These are phyloP conservation scores for Altica lythri DNA, from an alignment of 2,888 invertebrate genomes.

Conservation along the genomic window DNA sequence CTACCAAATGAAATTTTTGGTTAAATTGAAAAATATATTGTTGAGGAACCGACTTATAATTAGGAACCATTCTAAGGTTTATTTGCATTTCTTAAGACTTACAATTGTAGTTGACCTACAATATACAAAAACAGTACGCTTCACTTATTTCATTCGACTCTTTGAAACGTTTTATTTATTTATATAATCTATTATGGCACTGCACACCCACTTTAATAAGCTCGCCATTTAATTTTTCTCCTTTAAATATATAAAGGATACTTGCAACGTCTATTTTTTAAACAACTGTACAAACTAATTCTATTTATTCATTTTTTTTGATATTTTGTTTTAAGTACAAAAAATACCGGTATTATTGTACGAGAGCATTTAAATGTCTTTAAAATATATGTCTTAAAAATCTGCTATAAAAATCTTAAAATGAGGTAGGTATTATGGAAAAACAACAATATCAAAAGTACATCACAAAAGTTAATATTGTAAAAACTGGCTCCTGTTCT, in stretches of 20 bases:
- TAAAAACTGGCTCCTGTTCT: slow-evolving; percentile 20
- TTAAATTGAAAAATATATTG: slow-evolving; percentile 47
- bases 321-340: slow-evolving; percentile 50
- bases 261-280: slow-evolving; percentile 41
- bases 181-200: slow-evolving; percentile 54
- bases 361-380: slow-evolving; percentile 43
- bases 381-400: slow-evolving; percentile 34
- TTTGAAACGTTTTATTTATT: slow-evolving; percentile 32
- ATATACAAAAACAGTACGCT: slow-evolving; percentile 32
- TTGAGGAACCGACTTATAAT: slow-evolving; percentile 56
- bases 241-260: slow-evolving; percentile 34
- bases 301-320: slow-evolving; percentile 45
- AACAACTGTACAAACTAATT: slow-evolving; percentile 50
- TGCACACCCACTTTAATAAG: slow-evolving; percentile 49
- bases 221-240: slow-evolving; percentile 48
- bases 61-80: slow-evolving; percentile 57
- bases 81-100: slow-evolving; percentile 55
- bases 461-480: slow-evolving; percentile 40
- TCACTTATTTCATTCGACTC: slow-evolving; percentile 24
- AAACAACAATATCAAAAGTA: slow-evolving; percentile 49
- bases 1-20: neutral
- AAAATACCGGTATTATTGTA: slow-evolving; percentile 49
- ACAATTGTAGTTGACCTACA: slow-evolving; percentile 51
- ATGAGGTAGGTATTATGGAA: slow-evolving; percentile 49
- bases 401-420: slow-evolving; percentile 35